Evolutionary conservation across 2,797 vertebrate species (phyloP), one percentile per base, ranked within the genome.

Genomic region (Podargus strigoides): DNA sequence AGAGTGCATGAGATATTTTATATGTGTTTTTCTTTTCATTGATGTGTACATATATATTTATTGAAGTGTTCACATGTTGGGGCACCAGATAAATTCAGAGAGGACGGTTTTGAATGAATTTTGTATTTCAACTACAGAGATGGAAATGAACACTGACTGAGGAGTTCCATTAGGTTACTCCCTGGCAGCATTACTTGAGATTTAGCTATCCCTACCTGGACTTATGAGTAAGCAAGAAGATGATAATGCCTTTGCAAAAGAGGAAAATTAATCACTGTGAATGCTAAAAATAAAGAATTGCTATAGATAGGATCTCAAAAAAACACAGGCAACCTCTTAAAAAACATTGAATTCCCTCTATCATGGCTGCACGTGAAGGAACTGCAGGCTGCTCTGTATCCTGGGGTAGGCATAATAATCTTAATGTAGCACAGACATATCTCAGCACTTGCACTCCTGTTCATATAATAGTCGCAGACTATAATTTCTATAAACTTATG

Each of bases 91-190:
- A 90, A 68, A 79, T 62, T 81, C 58, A 95, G 94, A 94, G 63
- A 88, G 39, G 62, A 66, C n/a, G 60, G n/a, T 37, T 88, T 83
- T 85, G 82, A 95, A 95, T 94, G 83, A 76, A 70, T 94, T 80
- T 89, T 83, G 26, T 96, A 58, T 95, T 96, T 56, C 27, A 27
- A n/a, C 50, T 73, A 50, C 26, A 39, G 73, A 86, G 10, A 47
- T 26, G 70, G 62, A 73, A 50, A 39, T 58, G 30, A 64, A 60
- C 6, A 8, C 23, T 81, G 63, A 95, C 76, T n/a, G n/a, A n/a
- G 67, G 56, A 56, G n/a, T n/a, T 9, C 10, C 21, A 37, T 63
- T 26, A 37, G 44, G 50, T 39, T 78, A 23, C 59, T 64, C 42
- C 22, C 11, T 32, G 56, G 39, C 70, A 74, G 52, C n/a, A 16